These are phyloP conservation scores for Cataglyphis rosenhaueri DNA, from an alignment of 2,888 invertebrate species.

Conservation along the genomic window DNA sequence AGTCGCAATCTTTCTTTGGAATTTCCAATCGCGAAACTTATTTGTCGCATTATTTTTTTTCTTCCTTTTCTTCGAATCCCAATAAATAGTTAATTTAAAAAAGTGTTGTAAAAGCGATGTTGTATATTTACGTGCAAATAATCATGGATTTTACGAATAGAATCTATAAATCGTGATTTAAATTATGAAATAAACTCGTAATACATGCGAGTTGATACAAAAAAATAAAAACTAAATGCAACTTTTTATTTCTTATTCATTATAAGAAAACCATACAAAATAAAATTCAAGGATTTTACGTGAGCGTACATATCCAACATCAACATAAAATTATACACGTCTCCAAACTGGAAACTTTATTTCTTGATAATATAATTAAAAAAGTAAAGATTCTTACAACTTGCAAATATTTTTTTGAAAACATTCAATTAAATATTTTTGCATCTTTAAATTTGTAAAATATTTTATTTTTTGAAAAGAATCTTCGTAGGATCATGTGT, in stretches of 20 bases:
- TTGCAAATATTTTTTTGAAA: not conserved
- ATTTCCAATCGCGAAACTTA: not conserved
- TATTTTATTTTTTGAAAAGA: not conserved
- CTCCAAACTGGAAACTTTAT: not conserved
- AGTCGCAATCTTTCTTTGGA: not conserved
- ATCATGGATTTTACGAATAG: not conserved
- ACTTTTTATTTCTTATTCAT: not conserved
- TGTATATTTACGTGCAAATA: not conserved
- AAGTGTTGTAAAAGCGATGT: not conserved
- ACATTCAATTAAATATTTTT: not conserved
- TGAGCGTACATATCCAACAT: constrained; percentile 10
- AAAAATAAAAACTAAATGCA: not conserved
- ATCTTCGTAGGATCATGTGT: not conserved
- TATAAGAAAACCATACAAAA: not conserved
- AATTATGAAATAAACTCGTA: not conserved
- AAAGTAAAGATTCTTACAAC: not conserved
- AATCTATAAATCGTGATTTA: not conserved
- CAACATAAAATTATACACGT: not conserved
- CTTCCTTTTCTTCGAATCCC: not conserved
- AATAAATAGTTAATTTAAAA: not conserved
- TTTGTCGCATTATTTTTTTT: not conserved
- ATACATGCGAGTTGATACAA: not conserved
- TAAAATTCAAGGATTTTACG: not conserved
- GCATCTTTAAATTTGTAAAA: not conserved
- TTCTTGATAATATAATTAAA: not conserved